phyloP scores from a whole-genome alignment of 2,888 invertebrate species.

The Hypomecis punctinalis region DNA sequence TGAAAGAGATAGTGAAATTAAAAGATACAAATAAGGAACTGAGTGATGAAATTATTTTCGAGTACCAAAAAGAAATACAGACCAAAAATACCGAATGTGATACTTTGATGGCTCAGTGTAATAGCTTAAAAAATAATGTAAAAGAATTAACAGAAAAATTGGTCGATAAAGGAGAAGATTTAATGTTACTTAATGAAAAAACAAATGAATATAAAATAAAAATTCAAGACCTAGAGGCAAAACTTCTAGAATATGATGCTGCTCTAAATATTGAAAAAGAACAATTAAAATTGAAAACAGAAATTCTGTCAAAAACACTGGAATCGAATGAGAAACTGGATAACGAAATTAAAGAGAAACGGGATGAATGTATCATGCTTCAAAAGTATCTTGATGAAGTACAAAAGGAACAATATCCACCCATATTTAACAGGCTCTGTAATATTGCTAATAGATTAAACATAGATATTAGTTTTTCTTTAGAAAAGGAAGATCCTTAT shows the following conservation, averaged over 20 bases:
- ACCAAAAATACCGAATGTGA: constrained; percentile 31
- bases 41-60: constrained; percentile 11
- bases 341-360: constrained; percentile 45
- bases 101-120: constrained; percentile 17
- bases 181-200: constrained; percentile 42
- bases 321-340: constrained; percentile 40
- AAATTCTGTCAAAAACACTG: constrained; percentile 38
- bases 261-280: constrained; percentile 46
- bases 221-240: constrained; percentile 35
- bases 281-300: constrained; percentile 45
- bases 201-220: constrained; percentile 32
- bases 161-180: constrained; percentile 38
- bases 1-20: constrained; percentile 30
- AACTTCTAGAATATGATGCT: constrained; percentile 37
- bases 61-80: constrained; percentile 36
- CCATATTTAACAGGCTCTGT: constrained; percentile 50
- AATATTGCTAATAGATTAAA: constrained; percentile 48
- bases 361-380: constrained; percentile 39
- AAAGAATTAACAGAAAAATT: constrained; percentile 11
- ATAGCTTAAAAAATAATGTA: constrained; percentile 14
- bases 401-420: constrained; percentile 50
- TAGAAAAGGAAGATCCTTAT: constrained; percentile 26
- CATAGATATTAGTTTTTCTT: constrained; percentile 44
- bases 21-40: constrained; percentile 24
- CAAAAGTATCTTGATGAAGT: constrained; percentile 41